Evolutionary conservation across 2,113 vertebrate species (phyloP).

Genomic region (Chionodraco myersi): DNA sequence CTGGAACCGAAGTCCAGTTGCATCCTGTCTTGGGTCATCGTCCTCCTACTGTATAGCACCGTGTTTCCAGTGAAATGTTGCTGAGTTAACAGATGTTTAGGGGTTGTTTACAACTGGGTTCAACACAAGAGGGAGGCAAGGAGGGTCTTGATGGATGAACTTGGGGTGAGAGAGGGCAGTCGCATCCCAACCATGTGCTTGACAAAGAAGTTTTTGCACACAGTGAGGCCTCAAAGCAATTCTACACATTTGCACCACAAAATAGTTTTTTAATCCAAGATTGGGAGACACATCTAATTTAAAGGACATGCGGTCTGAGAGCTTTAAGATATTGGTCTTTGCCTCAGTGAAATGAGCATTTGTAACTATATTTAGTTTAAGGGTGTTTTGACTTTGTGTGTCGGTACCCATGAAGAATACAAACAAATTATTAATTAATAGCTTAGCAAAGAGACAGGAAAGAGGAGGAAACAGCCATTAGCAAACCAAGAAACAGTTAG

Average conservation of each 20-base stretch:
- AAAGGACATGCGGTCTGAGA: background rate
- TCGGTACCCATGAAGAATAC: too few species aligned
- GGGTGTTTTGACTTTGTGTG: too few species aligned
- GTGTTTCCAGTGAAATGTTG: background rate
- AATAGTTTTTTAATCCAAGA: background rate
- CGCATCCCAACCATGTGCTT: conserved; percentile 12
- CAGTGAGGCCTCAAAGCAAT: background rate
- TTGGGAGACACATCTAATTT: background rate
- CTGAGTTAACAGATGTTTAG: background rate
- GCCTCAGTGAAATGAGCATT: background rate
- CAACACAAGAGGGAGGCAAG: background rate
- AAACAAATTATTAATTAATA: background rate
- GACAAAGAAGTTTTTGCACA: conserved; percentile 2
- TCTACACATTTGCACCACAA: conserved; percentile 12
- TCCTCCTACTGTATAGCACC: background rate
- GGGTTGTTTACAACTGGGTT: background rate
- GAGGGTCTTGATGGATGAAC: background rate
- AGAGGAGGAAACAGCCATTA: background rate
- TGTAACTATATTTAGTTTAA: too few species aligned
- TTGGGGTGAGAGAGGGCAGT: background rate
- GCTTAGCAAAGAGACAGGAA: background rate
- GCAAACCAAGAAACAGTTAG: background rate
- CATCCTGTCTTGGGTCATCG: background rate
- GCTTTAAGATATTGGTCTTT: background rate
- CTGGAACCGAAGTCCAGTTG: background rate